Conservation (phyloP, 2,113 vertebrate genomes). For the Notarius lentiginosus region DNA sequence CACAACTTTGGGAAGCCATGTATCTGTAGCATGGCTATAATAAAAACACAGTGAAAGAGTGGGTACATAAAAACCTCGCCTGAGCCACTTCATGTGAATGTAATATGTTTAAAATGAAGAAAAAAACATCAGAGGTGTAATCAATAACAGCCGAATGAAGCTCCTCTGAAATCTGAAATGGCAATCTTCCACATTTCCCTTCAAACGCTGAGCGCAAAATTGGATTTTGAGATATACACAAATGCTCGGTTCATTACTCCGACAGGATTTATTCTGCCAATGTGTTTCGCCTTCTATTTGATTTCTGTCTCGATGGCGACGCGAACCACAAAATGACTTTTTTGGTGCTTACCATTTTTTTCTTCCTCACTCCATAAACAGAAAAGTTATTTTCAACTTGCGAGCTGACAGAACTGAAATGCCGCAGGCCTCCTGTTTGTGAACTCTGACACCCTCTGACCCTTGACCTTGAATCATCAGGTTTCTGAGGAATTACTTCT, state of each 20-base stretch:
- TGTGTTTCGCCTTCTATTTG: slow-evolving; percentile 51
- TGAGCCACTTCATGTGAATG: slow-evolving; percentile 42
- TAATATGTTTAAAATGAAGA: slow-evolving; percentile 50
- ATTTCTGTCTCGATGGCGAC: slow-evolving; percentile 45
- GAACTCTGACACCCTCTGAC: background rate
- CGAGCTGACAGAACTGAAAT: slow-evolving; percentile 8
- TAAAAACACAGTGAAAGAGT: slow-evolving; percentile 14
- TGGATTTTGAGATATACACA: slow-evolving; percentile 56
- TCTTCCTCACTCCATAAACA: background rate
- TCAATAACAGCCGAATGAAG: slow-evolving; percentile 56
- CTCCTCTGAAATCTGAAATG: slow-evolving; percentile 50
- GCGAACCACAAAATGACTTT: slow-evolving; percentile 50
- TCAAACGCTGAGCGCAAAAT: slow-evolving; percentile 51
- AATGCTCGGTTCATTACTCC: slow-evolving; percentile 56
- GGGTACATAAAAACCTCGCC: slow-evolving; percentile 21
- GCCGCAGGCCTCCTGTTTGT: slow-evolving; percentile 18
- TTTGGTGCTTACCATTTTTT: slow-evolving; percentile 26
- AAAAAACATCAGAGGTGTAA: slow-evolving; percentile 42
- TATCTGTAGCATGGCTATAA: slow-evolving; percentile 11
- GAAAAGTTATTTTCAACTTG: slow-evolving; percentile 33
- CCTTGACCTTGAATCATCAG: slow-evolving; percentile 12
- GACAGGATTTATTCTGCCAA: slow-evolving; percentile 46
- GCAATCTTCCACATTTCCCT: slow-evolving; percentile 48
- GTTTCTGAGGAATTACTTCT: background rate
- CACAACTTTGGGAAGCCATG: background rate